Percentiles rank a stretch among this genome's conserved stretches.
phyloP scores from a whole-genome alignment of 1,140 invertebrate species.

The Drosophila oshimai region DNA sequence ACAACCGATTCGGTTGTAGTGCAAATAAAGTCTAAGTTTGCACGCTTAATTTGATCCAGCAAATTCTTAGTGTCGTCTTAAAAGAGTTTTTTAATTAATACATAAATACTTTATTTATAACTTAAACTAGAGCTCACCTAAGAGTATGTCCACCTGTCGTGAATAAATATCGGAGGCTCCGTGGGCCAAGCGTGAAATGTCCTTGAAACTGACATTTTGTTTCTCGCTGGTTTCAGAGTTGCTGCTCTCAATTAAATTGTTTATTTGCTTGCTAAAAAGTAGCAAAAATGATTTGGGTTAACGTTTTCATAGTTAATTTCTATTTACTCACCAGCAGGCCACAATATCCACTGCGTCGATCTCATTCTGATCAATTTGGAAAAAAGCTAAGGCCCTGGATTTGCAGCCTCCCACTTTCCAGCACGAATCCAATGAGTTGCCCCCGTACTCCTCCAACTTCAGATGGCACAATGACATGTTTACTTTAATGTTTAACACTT shows the following conservation, averaged over 20 bases:
- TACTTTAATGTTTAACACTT: too few species aligned
- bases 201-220: constrained; percentile 13
- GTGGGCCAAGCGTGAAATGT: constrained; percentile 29
- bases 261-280: constrained; percentile 33
- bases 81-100: too few species aligned
- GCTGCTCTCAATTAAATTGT: constrained; percentile 8
- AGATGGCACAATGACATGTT: too few species aligned
- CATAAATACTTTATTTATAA: too few species aligned
- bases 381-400: not conserved
- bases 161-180: constrained; percentile 30
- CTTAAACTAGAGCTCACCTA: constrained; percentile 26
- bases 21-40: not conserved
- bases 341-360: constrained; percentile 30
- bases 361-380: not conserved
- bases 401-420: constrained; percentile 41
- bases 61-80: constrained; percentile 50
- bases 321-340: constrained; percentile 39
- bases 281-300: not conserved
- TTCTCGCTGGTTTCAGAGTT: not conserved
- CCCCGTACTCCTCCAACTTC: not conserved
- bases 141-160: constrained; percentile 31
- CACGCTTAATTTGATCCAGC: constrained; percentile 36
- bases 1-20: not conserved
- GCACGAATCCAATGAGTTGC: constrained; percentile 19
- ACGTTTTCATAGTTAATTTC: too few species aligned